Evolutionary conservation across 2,113 vertebrate genomes (phyloP).

Genomic region (Nerophis lumbriciformis): DNA sequence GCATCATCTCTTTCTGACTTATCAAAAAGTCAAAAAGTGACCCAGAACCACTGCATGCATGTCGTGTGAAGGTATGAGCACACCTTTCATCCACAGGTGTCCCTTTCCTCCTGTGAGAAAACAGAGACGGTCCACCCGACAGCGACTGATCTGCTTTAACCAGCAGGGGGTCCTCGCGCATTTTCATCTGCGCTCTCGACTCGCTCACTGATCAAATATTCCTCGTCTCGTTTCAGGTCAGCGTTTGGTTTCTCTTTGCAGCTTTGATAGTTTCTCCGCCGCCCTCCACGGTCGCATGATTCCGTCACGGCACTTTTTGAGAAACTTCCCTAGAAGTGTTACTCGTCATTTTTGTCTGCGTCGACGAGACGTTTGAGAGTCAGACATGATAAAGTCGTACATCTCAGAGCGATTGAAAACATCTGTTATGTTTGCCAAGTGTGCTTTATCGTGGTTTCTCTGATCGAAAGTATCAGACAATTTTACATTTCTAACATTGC

Average conservation of each 20-base stretch:
- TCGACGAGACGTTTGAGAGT: neutral
- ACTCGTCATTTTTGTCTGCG: neutral
- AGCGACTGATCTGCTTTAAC: conserved; percentile 15
- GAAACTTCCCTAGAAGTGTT: neutral
- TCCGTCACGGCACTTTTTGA: neutral
- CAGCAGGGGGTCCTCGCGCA: conserved; percentile 23
- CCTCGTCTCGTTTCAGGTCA: neutral
- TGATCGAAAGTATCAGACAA: too few relatives aligned
- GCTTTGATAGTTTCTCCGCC: neutral
- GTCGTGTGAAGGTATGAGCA: neutral
- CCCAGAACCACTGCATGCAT: neutral
- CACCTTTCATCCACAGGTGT: conserved; percentile 21
- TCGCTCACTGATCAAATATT: neutral
- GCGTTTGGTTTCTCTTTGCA: neutral
- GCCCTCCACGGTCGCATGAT: neutral
- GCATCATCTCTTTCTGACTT: too few relatives aligned
- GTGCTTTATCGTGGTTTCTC: too few relatives aligned
- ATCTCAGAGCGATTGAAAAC: neutral
- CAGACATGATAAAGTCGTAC: neutral
- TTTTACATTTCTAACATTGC: too few relatives aligned
- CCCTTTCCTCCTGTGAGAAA: conserved; percentile 10
- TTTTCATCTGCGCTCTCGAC: neutral
- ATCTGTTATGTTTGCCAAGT: too few relatives aligned
- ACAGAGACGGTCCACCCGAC: conserved; percentile 11
- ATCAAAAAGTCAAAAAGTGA: too few relatives aligned